Evolutionary conservation across 2,113 vertebrate genomes (phyloP).

Genomic region (Dipodomys stephensi): DNA sequence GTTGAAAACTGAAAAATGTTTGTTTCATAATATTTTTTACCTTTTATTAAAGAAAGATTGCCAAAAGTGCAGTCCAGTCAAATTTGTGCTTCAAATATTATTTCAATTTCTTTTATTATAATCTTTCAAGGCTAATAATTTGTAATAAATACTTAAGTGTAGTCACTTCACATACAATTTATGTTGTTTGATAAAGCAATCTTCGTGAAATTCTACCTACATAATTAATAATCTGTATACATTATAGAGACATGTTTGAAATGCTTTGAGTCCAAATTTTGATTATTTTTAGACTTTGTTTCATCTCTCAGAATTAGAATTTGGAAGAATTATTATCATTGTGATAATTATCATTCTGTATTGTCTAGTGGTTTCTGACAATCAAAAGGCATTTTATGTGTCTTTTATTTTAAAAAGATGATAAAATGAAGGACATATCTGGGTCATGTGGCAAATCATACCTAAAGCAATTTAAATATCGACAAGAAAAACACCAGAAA

Average conservation of each 20-base stretch:
- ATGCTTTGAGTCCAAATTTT: background rate
- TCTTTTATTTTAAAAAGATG: background rate
- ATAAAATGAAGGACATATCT: background rate
- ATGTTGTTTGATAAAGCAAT: background rate
- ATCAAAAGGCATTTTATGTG: constrained; percentile 14
- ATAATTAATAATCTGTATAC: background rate
- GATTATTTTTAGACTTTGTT: background rate
- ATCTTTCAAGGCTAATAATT: constrained; percentile 22
- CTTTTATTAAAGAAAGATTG: constrained; percentile 29
- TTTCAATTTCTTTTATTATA: constrained; percentile 40
- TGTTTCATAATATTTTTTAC: background rate
- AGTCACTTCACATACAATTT: background rate
- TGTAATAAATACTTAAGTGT: background rate
- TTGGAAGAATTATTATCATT: background rate
- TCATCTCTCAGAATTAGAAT: background rate
- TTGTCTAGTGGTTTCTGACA: background rate
- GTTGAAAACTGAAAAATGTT: background rate
- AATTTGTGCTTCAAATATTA: background rate
- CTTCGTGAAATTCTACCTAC: background rate
- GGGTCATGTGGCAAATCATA: background rate
- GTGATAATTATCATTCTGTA: background rate
- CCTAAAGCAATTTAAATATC: background rate
- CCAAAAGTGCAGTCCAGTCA: background rate
- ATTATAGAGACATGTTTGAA: background rate
- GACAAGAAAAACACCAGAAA: constrained; percentile 12